Evolutionary conservation across 2,797 vertebrate species (phyloP).

Genomic region (Tachyglossus aculeatus): DNA sequence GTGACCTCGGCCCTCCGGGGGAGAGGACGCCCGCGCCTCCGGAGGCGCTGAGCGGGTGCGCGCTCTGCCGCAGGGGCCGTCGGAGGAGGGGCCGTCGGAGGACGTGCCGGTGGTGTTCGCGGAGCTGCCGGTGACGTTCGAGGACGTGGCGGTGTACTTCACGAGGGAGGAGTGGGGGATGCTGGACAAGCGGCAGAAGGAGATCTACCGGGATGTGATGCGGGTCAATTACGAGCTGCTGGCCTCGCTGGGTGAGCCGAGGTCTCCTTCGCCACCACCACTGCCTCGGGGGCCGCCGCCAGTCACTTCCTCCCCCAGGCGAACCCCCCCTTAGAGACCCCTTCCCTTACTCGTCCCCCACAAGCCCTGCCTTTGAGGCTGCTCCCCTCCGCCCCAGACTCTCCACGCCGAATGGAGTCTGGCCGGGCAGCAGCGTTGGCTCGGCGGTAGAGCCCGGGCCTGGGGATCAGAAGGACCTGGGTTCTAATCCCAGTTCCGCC

Average conservation of each 20-base stretch:
- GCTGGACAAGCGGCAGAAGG: constrained; percentile 44
- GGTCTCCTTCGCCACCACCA: neutral
- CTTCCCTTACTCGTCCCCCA: no score
- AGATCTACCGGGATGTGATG: constrained; percentile 66
- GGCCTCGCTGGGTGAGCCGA: constrained; percentile 53
- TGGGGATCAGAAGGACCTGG: no score
- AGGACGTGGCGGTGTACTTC: constrained; percentile 68
- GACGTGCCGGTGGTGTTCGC: neutral
- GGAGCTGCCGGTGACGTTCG: constrained; percentile 28
- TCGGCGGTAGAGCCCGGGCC: no score
- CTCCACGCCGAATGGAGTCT: no score
- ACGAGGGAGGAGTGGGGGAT: constrained; percentile 59
- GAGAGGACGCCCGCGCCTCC: neutral
- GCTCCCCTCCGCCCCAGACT: no score
- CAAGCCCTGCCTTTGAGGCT: no score
- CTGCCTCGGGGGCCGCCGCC: neutral
- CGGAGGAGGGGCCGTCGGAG: constrained; percentile 1
- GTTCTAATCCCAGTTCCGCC: no score
- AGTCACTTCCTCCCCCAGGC: no score
- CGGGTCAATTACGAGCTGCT: constrained; percentile 49
- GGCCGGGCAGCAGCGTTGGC: no score
- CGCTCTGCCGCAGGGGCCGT: constrained; percentile 35
- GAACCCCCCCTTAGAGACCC: no score
- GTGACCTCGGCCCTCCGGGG: no score
- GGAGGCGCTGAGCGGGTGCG: neutral